Percentiles rank a stretch among this genome's conserved stretches.
Evolutionary conservation across 1,140 invertebrate genomes (phyloP).

Genomic region (Drosophila mayri): DNA sequence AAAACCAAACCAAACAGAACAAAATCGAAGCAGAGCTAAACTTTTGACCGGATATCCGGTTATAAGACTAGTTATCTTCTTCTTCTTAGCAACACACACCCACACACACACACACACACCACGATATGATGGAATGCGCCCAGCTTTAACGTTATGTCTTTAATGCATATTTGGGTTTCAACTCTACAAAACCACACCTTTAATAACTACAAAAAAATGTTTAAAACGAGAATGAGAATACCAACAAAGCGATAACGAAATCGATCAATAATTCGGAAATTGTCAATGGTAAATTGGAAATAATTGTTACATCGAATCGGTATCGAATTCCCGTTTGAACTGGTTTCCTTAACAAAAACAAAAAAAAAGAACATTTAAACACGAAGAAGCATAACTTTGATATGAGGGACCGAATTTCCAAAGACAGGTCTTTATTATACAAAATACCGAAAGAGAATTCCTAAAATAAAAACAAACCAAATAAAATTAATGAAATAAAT

Average conservation of each 20-base stretch:
- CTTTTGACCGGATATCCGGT: slow-evolving; percentile 11
- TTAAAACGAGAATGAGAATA: neutral
- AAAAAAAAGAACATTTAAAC: slow-evolving; percentile 6
- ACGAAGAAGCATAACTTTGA: slow-evolving; percentile 64
- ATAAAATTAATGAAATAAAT: slow-evolving; percentile 14
- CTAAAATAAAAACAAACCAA: slow-evolving; percentile 10
- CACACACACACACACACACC: slow-evolving; percentile 1
- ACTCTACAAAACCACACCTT: slow-evolving; percentile 45
- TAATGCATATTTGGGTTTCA: slow-evolving; percentile 78
- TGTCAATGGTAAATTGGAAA: slow-evolving; percentile 12
- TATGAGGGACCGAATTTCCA: slow-evolving; percentile 76
- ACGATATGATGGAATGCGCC: slow-evolving; percentile 56
- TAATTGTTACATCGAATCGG: slow-evolving; percentile 38
- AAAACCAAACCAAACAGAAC: neutral
- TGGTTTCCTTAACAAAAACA: slow-evolving; percentile 63
- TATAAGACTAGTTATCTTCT: slow-evolving; percentile 7
- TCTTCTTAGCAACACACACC: slow-evolving; percentile 9
- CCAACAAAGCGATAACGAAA: neutral
- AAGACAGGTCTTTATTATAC: slow-evolving; percentile 80
- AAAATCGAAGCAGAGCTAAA: slow-evolving; percentile 21
- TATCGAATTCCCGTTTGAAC: slow-evolving; percentile 71
- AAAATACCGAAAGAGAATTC: slow-evolving; percentile 32
- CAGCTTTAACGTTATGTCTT: slow-evolving; percentile 76
- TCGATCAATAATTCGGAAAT: slow-evolving; percentile 7
- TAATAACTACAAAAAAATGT: neutral